phyloP scores from a whole-genome alignment of 2,113 vertebrate genomes.

The Lethenteron reissneri region DNA sequence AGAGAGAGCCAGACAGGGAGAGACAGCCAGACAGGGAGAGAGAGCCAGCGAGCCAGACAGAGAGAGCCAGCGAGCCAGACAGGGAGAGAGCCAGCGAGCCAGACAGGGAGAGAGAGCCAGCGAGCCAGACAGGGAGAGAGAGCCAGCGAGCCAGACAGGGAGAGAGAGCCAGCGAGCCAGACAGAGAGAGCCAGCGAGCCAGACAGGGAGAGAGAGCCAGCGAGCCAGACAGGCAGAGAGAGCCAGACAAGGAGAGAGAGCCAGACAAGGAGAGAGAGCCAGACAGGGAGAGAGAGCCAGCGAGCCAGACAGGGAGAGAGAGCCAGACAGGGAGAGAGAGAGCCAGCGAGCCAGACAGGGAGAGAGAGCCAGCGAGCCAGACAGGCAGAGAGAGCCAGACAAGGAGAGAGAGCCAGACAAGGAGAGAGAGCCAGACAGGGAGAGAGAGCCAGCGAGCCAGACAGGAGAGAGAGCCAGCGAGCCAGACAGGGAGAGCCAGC shows the following conservation, averaged over 20 bases:
- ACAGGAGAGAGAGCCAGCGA: neutral
- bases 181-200: neutral
- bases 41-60: neutral
- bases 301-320: no score
- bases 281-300: neutral
- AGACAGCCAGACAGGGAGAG: neutral
- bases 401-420: neutral
- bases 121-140: neutral
- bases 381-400: no score
- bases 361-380: neutral
- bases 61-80: no score
- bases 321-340: neutral
- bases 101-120: neutral
- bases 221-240: neutral
- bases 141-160: neutral
- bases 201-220: neutral
- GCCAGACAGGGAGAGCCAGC: neutral
- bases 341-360: neutral
- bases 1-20: neutral
- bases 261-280: neutral
- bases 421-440: neutral
- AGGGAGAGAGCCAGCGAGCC: no score
- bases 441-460: neutral
- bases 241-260: neutral
- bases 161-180: neutral